Evolutionary conservation across 1,140 invertebrate genomes (phyloP), one percentile per base, ranked within the genome.

Genomic region (Zaprionus capensis): DNA sequence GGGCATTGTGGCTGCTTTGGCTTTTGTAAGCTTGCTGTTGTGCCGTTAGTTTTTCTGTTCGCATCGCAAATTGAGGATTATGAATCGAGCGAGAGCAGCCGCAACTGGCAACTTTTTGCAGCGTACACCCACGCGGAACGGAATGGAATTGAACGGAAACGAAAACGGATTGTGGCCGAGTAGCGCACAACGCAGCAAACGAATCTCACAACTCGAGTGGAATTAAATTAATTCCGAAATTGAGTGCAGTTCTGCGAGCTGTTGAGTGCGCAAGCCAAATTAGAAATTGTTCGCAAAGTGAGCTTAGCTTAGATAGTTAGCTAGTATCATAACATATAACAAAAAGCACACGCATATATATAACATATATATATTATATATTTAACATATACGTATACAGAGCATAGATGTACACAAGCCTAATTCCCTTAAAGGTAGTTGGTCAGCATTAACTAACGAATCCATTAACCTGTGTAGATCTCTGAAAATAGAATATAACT

Each of bases 1-100:
- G n/a, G 9, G 46, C 46, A 22, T 62, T 62, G 63, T 38, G 28
- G 63, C 46, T 51, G 20, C 20, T 14, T 24, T 46, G 59, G 20
- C 59, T 65, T 53, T 51, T 53, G 34, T 26, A n/a, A 17, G 38
- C 61, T 38, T 12, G n/a, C 14, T 26, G 61, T 4, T 24, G 12
- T 51, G 20, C n/a, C 12, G 17, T 34, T 61, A 36, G 66, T 36
- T 66, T 44, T 58, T 55, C 9, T 15, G 53, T 36, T 17, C 46
- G 46, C 46, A 49, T 17, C 17, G 46, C 46, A 49, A 51, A 22
- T 51, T 51, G 46, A 20, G 17, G 46, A 20, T 51, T 51, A 51
- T 46, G 46, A 66, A 51, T 28, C 64, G 26, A 56, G 51, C 12
- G 28, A 41, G 14, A 38, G 22, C 49, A 26, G n/a, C n/a, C 14